These are phyloP conservation scores for Drosophila teissieri DNA, from an alignment of 1,140 invertebrate species.

Conservation along the genomic window DNA sequence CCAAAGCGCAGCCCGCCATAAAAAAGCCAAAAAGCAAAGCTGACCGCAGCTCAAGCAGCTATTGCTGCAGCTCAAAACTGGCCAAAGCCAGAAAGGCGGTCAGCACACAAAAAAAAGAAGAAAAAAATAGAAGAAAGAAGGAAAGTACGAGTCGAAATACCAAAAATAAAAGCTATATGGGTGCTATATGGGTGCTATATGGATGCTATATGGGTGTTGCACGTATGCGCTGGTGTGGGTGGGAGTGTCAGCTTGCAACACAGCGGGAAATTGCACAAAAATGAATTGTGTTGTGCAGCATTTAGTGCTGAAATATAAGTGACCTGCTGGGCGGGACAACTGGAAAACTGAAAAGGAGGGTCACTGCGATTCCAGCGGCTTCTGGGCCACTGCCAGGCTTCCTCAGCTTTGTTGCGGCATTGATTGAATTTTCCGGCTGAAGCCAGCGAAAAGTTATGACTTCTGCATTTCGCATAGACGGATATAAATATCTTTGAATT, in stretches of 20 bases:
- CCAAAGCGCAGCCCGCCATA: conserved; percentile 46
- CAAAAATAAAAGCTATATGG: conserved; percentile 61
- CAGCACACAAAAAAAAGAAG: conserved; percentile 37
- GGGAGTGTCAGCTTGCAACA: conserved; percentile 52
- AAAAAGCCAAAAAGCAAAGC: conserved; percentile 72
- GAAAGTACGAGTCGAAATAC: conserved; percentile 19
- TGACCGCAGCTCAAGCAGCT: conserved; percentile 80
- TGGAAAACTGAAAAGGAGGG: conserved; percentile 6
- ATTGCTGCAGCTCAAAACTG: conserved; percentile 73
- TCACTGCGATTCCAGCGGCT: not conserved
- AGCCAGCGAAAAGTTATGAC: not conserved
- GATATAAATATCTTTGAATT: no score
- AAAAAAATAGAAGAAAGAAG: not conserved
- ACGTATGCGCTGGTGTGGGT: not conserved
- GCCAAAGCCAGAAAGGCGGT: conserved; percentile 75
- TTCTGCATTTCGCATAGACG: no score
- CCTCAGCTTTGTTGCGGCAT: conserved; percentile 19
- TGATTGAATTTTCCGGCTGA: conserved; percentile 36
- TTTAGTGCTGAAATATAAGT: conserved; percentile 66
- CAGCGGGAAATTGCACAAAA: conserved; percentile 75
- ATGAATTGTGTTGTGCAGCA: conserved; percentile 81
- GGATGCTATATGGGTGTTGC: conserved; percentile 27
- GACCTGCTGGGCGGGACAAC: conserved; percentile 46
- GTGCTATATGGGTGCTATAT: conserved; percentile 24
- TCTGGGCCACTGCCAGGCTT: conserved; percentile 21